Percentiles rank a stretch among this genome's conserved stretches.
Conservation (phyloP, 2,888 invertebrate genomes). For the Pachymerium ferrugineum region DNA sequence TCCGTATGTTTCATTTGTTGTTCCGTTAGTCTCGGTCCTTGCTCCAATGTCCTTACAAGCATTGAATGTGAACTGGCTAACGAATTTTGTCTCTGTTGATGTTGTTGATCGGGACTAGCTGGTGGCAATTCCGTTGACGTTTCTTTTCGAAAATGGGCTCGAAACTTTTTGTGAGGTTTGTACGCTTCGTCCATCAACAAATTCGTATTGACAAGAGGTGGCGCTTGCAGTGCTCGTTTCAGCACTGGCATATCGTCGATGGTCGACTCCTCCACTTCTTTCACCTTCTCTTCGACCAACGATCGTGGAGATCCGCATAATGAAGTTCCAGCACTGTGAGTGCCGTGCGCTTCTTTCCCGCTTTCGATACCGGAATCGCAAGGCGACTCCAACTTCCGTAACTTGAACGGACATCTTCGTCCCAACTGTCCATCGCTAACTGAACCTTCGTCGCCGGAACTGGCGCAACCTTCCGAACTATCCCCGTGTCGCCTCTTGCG, state of each 20-base stretch:
- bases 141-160: slow-evolving; percentile 46
- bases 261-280: slow-evolving; percentile 50
- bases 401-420: slow-evolving; percentile 55
- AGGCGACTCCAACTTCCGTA: slow-evolving; percentile 78
- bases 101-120: not conserved
- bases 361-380: slow-evolving; percentile 85
- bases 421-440: slow-evolving; percentile 18
- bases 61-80: slow-evolving; percentile 52
- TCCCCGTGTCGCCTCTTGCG: slow-evolving; percentile 56
- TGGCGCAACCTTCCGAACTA: slow-evolving; percentile 57
- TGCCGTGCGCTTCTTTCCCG: slow-evolving; percentile 75
- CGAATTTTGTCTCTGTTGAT: slow-evolving; percentile 3
- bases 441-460: slow-evolving; percentile 61
- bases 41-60: slow-evolving; percentile 81
- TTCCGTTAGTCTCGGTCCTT: slow-evolving; percentile 87
- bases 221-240: slow-evolving; percentile 85
- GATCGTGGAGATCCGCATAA: slow-evolving; percentile 73
- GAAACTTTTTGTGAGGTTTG: slow-evolving; percentile 92
- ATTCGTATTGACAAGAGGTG: slow-evolving; percentile 82
- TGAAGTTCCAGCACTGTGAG: slow-evolving; percentile 60
- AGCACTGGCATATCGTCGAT: slow-evolving; percentile 89
- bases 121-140: not conserved
- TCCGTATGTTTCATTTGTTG: slow-evolving; percentile 88
- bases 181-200: slow-evolving; percentile 86
- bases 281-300: slow-evolving; percentile 57